Percentiles rank a stretch among this genome's conserved stretches.
Evolutionary conservation across 2,888 invertebrate species (phyloP).

Genomic region (Allolobophora icterica): DNA sequence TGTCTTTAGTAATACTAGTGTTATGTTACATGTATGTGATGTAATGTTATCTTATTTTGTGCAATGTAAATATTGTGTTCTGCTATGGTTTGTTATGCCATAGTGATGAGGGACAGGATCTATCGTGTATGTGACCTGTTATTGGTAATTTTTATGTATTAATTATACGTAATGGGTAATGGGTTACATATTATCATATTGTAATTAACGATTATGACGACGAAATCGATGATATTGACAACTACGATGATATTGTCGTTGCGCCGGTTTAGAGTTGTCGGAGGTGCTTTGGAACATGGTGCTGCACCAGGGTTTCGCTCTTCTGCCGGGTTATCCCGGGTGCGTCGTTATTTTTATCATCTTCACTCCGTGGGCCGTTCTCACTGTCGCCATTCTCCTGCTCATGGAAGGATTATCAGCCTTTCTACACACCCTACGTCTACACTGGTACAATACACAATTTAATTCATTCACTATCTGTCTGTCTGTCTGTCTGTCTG

Average conservation of each 20-base stretch:
- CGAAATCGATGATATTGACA: too few relatives aligned
- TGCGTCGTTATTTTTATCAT: constrained; percentile 79
- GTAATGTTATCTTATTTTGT: too few relatives aligned
- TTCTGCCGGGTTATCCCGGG: constrained; percentile 68
- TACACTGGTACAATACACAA: constrained; percentile 80
- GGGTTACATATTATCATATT: too few relatives aligned
- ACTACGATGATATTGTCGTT: not conserved
- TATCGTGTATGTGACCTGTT: too few relatives aligned
- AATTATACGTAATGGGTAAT: too few relatives aligned
- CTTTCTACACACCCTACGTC: constrained; percentile 95
- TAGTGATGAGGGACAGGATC: too few relatives aligned
- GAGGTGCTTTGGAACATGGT: constrained; percentile 88
- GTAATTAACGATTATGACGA: not conserved
- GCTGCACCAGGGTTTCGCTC: constrained; percentile 77
- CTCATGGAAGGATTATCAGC: constrained; percentile 99
- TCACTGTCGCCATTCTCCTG: constrained; percentile 92
- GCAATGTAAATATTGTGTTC: too few relatives aligned
- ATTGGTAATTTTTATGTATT: too few relatives aligned
- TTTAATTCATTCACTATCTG: not conserved
- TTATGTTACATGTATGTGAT: too few relatives aligned
- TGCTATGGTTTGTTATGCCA: too few relatives aligned
- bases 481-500: not conserved
- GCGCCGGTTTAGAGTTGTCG: constrained; percentile 72
- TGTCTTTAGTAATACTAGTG: too few relatives aligned
- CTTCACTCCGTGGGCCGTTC: constrained; percentile 89